Evolutionary conservation across 2,113 vertebrate species (phyloP), one percentile per base, ranked within the genome.

Genomic region (Sinocyclocheilus rhinocerous): DNA sequence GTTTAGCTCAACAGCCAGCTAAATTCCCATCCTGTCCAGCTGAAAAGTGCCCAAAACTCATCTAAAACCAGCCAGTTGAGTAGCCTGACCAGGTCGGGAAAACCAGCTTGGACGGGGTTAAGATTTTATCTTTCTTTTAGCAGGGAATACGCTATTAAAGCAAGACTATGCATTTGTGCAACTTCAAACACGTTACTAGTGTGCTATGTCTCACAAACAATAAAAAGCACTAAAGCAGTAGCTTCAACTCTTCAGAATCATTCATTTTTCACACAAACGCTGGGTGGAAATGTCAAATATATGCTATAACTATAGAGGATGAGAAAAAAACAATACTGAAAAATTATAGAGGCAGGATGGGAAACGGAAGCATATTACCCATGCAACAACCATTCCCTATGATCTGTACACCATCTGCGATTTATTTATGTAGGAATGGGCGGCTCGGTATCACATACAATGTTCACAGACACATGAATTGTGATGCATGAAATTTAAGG

Each of bases 401-500:
- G 80, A 84, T 86, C 69, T 75, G 63, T 75, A 79, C 73, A 73
- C 87, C 88, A 89, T 84, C 85, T 88, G 87, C 72, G 61, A 85
- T 89, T 88, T 87, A 90, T 87, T 87, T 87, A 86, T 85, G 33
- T 83, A 85, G 80, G 70, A 89, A 75, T 16, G 70, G 76, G 26
- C 67, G 81, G 76, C 67, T 75, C 59, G 0, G 24, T 57, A 77
- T 80, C 82, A 82, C 65, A 84, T 72, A 75, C 55, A 81, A 72
- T 57, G 36, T 88, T 90, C 77, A 85, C 82, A 80, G 85, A 90
- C 81, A 85, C 65, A 84, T 86, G 86, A 89, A 89, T 83, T 65
- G 85, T 84, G 84, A 84, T 55, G 84, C 79, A 84, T 87, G 84
- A 90, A 89, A 90, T 89, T 81, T 73, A 76, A 59, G 75, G 89